A percentile compares a stretch with the other conserved stretches of the same genome.
Evolutionary conservation across 2,113 vertebrate genomes (phyloP).

Genomic region (Coturnix japonica): DNA sequence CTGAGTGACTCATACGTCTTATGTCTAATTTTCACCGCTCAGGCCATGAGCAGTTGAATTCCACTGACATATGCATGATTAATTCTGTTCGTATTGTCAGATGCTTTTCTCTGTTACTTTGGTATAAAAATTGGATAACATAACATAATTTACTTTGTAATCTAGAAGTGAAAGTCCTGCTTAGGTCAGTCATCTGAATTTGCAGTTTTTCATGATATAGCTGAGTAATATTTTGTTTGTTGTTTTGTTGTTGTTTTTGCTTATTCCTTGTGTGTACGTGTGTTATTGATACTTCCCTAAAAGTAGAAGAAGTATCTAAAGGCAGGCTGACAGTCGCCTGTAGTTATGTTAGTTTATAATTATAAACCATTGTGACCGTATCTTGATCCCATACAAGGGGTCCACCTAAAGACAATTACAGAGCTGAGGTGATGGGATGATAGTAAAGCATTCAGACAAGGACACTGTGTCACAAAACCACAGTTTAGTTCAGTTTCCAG

Average conservation of each 20-base stretch:
- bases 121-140: not conserved
- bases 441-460: not conserved
- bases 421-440: not conserved
- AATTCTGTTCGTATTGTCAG: not conserved
- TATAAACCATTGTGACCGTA: not conserved
- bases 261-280: not conserved
- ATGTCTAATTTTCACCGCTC: not conserved
- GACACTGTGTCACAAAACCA: not conserved
- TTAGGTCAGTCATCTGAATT: not conserved
- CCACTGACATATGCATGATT: not conserved
- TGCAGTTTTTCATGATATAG: not conserved
- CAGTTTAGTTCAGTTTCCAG: not conserved
- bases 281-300: not conserved
- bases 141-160: not conserved
- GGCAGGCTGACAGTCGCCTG: not conserved
- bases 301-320: not conserved
- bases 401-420: accelerated
- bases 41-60: not conserved
- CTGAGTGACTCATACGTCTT: not conserved
- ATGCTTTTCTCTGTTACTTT: not conserved
- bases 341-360: not conserved
- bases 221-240: too few relatives aligned
- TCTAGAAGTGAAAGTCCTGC: not conserved
- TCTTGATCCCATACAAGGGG: not conserved
- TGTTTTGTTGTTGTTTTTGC: not conserved